Base-by-base conservation (phyloP, 2,888 invertebrate genomes). In the Diarsia brunnea region DNA sequence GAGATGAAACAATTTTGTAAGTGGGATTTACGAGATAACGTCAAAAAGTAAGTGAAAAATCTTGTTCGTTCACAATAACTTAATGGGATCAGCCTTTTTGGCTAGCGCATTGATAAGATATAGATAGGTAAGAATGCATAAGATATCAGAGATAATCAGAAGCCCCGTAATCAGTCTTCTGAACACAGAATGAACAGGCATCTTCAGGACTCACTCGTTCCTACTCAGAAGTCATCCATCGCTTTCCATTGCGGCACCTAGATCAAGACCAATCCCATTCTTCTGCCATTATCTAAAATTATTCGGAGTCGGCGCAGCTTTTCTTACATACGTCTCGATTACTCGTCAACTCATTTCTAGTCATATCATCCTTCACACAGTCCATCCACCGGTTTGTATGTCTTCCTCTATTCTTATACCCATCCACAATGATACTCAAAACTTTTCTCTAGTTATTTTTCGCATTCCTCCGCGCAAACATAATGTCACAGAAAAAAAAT, bases 21-120 rank as follows among this genome's bases (percentile, higher is more conserved):
- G 74, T 77, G 45, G 66, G 63, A 75, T 61, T 47, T 38, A 60
- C 0, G 21, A 64, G 81, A 81, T 81, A 81, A 45, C 45, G 75
- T 78, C 75, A 78, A 24, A 45, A 81, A 31, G 4, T 55, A 63
- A 76, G 55, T 81, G 81, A 45, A 49, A 78, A 81, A 45, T 77
- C 75, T 81, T 81, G 81, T 78, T 64, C 11, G 31, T 49, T 64
- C 14, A n/a, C 10, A 31, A 55, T 63, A 64, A 74, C 3, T 24
- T 81, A 75, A 49, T 64, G 21, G 43, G 81, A 75, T 78, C 43
- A 58, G 64, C 16, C 2, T 19, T 72, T 64, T 31, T 55, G 0
- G 8, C 3, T 43, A 64, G 27, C 47, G 31, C 55, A 45, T 81
- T 77, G 75, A 77, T 77, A 74, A 81, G 76, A 73, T 72, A 53